Base-by-base conservation (phyloP, 2,888 invertebrate genomes). In the Ecliptopera silaceata region DNA sequence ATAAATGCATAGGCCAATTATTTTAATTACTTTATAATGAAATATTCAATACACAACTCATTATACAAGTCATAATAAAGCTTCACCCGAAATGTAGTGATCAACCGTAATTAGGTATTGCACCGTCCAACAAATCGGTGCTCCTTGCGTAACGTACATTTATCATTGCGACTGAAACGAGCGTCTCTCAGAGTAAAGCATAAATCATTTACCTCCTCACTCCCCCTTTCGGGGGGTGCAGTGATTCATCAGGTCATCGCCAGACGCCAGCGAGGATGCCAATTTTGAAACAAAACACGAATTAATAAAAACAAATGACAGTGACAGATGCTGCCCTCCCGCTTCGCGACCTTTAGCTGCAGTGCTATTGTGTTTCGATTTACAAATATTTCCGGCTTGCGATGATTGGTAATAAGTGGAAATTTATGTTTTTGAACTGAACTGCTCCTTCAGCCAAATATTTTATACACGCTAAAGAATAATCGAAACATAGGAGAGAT, bases 161-260 rank as follows among this genome's bases (percentile, higher is more conserved):
- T 82, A 84, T 86, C 85, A 85, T 70, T 65, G 64, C 65, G 70
- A 74, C 70, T 80, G 78, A 77, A 81, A 73, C 74, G 75, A 76
- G 64, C 75, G 74, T 80, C 80, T 80, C 76, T 70, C 68, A 17
- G 66, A 71, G 74, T 77, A 77, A 72, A 74, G 81, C 80, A 86
- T 86, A 84, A 85, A 86, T 86, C 86, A 86, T 84, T 79, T 74
- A 73, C 67, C 70, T 72, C 65, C 68, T 57, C 31, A 53, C 48
- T 56, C 65, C 71, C 70, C 70, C 47, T 47, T 31, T 4, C n/a
- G 12, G 50, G 54, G 48, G 45, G 36, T 56, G 31, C 65, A 46
- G 53, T 67, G 79, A 80, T 79, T 80, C 80, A 80, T 79, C 75
- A 71, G 74, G 69, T 69, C 75, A 73, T 75, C 74, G 67, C 64